These are phyloP conservation scores for Fregata magnificens DNA, from an alignment of 2,113 vertebrate genomes.

Conservation along the genomic window DNA sequence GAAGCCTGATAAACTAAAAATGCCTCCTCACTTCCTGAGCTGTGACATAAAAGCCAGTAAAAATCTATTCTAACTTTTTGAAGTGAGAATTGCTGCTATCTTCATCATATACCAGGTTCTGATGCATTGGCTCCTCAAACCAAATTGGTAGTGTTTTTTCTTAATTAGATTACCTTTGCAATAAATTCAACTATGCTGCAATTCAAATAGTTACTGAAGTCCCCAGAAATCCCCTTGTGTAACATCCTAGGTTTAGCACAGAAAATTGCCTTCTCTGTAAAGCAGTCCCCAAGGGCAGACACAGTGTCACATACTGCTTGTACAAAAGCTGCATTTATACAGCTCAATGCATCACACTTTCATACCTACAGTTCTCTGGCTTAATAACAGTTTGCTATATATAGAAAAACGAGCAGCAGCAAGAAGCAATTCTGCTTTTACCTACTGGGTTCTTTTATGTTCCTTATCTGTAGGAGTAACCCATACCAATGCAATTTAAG, in stretches of 20 bases:
- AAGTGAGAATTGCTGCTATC: not conserved
- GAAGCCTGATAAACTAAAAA: not conserved
- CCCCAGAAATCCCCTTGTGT: not conserved
- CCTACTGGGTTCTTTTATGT: not conserved
- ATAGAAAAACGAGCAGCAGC: not conserved
- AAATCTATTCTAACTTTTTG: not conserved
- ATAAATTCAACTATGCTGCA: not conserved
- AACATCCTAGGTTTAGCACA: not conserved
- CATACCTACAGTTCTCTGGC: not conserved
- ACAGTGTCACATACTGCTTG: not conserved
- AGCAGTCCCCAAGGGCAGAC: not conserved
- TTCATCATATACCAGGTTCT: not conserved
- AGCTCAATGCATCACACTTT: not conserved
- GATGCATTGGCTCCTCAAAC: not conserved
- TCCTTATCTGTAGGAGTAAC: not conserved
- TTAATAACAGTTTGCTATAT: not conserved
- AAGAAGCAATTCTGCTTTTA: not conserved
- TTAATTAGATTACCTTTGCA: not conserved
- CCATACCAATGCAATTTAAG: not conserved
- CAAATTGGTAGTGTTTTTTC: not conserved
- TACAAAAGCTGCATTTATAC: not conserved
- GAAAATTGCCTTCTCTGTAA: not conserved
- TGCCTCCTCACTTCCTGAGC: not conserved
- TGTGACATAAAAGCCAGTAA: not conserved
- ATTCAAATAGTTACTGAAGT: not conserved